These are phyloP conservation scores for Glandiceps talaboti DNA, from an alignment of 53 echinoderm and acorn worm species.

Conservation along the genomic window DNA sequence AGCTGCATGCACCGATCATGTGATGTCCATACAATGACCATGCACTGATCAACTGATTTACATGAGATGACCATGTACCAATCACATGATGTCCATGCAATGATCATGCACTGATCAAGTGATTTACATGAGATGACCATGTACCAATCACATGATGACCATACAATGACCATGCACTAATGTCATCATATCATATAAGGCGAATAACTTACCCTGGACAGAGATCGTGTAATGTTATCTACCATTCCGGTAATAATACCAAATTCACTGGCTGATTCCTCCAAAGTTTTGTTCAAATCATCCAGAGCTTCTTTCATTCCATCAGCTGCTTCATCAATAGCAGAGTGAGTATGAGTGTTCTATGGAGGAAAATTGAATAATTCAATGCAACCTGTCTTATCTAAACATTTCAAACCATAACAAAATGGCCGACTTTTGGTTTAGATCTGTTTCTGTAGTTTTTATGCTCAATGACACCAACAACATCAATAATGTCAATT, in stretches of 20 bases:
- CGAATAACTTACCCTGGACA: conserved; percentile 58
- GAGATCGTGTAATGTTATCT: conserved; percentile 75
- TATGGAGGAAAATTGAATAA: no score
- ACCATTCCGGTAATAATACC: conserved; percentile 89
- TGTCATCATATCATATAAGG: no score
- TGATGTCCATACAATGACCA: background rate
- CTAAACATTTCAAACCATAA: no score
- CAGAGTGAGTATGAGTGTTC: conserved; percentile 66
- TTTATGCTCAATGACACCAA: no score
- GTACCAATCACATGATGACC: background rate
- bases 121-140: background rate
- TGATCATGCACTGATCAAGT: background rate
- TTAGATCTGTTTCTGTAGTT: no score
- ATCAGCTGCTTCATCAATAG: conserved; percentile 77
- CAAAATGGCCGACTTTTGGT: no score
- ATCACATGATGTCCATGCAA: background rate
- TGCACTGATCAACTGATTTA: background rate
- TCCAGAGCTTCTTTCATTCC: conserved; percentile 81
- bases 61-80: background rate
- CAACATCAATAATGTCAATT: no score
- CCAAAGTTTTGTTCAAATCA: conserved; percentile 70
- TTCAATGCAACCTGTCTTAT: no score
- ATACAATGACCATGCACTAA: background rate
- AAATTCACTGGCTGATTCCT: conserved; percentile 90
- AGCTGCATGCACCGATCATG: background rate